Evolutionary conservation across 2,888 invertebrate species (phyloP), one percentile per base, ranked within the genome.

Genomic region (Macaria liturata): DNA sequence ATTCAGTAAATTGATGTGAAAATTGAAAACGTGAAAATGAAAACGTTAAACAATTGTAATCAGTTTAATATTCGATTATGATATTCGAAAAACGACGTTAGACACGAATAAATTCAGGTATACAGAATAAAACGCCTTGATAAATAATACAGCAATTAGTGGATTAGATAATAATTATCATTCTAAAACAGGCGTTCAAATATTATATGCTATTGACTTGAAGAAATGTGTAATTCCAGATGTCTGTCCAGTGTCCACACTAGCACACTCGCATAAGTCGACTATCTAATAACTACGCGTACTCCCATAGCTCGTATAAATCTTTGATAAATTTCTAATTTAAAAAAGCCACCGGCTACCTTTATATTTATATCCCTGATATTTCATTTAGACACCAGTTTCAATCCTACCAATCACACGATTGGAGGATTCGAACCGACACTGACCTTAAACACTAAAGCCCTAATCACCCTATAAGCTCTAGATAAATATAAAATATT

Each of bases 391-490:
- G 68, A 67, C 64, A 64, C 66, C 75, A 68, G 59, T 59, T 69
- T 69, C 73, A 68, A 76, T 66, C 30, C 53, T 56, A 47, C 46
- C 34, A 37, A 37, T 48, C 7, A 50, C 7, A 50, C 58, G 54
- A 57, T 58, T 59, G 59, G 31, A 56, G 56, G 47, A 42, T 59
- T 46, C 61, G 32, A 44, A 54, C 45, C 45, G 52, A 57, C 59
- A 51, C 51, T 50, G 9, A n/a, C 40, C 61, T 64, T 65, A 66
- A 42, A 53, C 61, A n/a, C 81, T 84, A 86, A 77, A 72, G 85
- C 85, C 86, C 91, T 91, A 91, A 80, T 67, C 87, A 78, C 76
- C 75, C 91, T 91, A 91, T 91, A 91, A 91, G 91, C 91, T 91
- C 91, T 90, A 91, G 83, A 80, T 83, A 88, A 83, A 87, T 89